A percentile compares a stretch with the other conserved stretches of the same genome.
Evolutionary conservation across 1,140 invertebrate genomes (phyloP).

Genomic region (Zophobas morio): DNA sequence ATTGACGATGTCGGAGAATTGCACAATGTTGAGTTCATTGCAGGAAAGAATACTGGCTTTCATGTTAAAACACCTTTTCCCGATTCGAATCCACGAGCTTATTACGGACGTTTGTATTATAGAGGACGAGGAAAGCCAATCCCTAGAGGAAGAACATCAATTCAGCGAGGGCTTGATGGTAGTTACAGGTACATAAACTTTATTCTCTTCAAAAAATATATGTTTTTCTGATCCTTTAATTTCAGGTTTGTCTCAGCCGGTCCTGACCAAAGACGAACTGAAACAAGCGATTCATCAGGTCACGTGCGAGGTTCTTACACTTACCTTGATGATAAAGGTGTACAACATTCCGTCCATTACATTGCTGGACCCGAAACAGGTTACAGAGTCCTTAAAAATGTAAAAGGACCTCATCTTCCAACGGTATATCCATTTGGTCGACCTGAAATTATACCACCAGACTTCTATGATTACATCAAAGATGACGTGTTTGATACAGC

Average conservation of each 20-base stretch:
- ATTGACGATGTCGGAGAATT: slow-evolving; percentile 80
- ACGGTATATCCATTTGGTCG: slow-evolving; percentile 68
- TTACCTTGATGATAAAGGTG: slow-evolving; percentile 81
- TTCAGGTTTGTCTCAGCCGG: slow-evolving; percentile 78
- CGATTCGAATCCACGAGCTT: slow-evolving; percentile 71
- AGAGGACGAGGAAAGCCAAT: slow-evolving; percentile 71
- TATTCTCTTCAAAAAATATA: not conserved
- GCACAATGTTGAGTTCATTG: slow-evolving; percentile 81
- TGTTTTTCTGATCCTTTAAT: not conserved
- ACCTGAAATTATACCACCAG: slow-evolving; percentile 65
- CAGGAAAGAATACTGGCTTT: slow-evolving; percentile 79
- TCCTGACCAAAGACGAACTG: slow-evolving; percentile 79
- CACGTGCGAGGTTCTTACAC: slow-evolving; percentile 82
- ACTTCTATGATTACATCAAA: slow-evolving; percentile 68
- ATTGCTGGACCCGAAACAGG: slow-evolving; percentile 82
- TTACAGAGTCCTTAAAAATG: slow-evolving; percentile 78
- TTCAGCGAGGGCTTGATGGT: slow-evolving; percentile 74
- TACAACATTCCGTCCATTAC: slow-evolving; percentile 79
- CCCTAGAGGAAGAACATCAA: slow-evolving; percentile 73
- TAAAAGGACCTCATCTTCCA: slow-evolving; percentile 73
- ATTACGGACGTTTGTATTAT: slow-evolving; percentile 72
- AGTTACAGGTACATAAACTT: slow-evolving; percentile 71
- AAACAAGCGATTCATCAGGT: slow-evolving; percentile 78
- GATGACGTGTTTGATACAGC: slow-evolving; percentile 67
- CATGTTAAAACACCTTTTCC: slow-evolving; percentile 79